Evolutionary conservation across 2,888 invertebrate species (phyloP), one percentile per base, ranked within the genome.

Genomic region (Phalangium opilio): DNA sequence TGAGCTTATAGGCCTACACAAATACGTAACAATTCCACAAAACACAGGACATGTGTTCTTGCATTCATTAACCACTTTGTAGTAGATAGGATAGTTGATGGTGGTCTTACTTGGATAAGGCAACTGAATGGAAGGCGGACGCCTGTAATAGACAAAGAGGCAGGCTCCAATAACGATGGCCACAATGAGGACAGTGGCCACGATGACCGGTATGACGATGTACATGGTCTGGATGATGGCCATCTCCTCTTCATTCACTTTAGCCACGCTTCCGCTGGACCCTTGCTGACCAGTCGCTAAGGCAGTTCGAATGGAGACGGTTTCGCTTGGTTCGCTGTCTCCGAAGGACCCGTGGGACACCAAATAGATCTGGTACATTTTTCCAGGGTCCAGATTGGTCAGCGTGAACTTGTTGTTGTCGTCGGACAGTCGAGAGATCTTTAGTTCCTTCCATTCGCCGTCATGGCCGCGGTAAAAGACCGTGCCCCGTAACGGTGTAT

Each of bases 241-340:
- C 27, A 27, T 8, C 8, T 27, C 27, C 8, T 27, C 27, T 27
- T 27, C 27, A 8, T 27, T 27, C 5, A 8, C 27, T 27, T 27
- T 27, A 27, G 27, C 4, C n/a, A n/a, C n/a, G 27, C 8, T 27
- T 7, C 27, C 27, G 5, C 8, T 27, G 5, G 27, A 7, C 4
- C 8, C 5, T 27, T 27, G 27, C 27, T 27, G 27, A 27, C 27
- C 38, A 32, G 48, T 48, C 45, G 48, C 45, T 17, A 41, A 36
- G 14, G 50, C 45, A 12, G 52, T 52, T 7, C 50, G 48, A 27
- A 50, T 46, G 10, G 50, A 50, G 8, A 49, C 50, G 32, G 47
- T 50, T 44, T 52, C 52, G 36, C 52, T 52, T 1, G 52, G 52
- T 40, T 52, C 52, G 46, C 52, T 52, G 7, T 47, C 42, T 12